These are phyloP conservation scores for Todiramphus saurophagus DNA, from an alignment of 2,113 vertebrate species.

Conservation along the genomic window DNA sequence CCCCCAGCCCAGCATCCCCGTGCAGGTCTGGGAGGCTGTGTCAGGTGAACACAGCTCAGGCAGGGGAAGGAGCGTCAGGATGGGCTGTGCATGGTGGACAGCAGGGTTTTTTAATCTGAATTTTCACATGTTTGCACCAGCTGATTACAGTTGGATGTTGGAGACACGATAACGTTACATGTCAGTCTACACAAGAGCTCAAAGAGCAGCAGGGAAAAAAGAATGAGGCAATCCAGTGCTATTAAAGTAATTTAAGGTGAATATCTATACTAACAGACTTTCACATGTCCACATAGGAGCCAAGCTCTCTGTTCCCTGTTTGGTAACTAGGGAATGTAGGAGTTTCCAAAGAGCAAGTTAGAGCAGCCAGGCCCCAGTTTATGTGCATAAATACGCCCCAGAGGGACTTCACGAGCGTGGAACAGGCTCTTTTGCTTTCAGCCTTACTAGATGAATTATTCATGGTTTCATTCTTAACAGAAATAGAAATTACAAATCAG, in stretches of 20 bases:
- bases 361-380: constrained; percentile 30
- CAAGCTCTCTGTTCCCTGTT: not conserved
- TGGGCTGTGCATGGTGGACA: not conserved
- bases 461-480: constrained; percentile 57
- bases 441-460: constrained; percentile 21
- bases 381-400: constrained; percentile 5
- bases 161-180: not conserved
- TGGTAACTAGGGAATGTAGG: not conserved
- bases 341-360: constrained; percentile 19
- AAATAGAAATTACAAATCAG: constrained; percentile 18
- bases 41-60: not conserved
- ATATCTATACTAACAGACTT: not conserved
- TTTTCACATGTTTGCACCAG: not conserved
- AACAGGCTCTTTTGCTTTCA: constrained; percentile 17
- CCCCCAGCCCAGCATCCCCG: fast-evolving
- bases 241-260: constrained; percentile 4
- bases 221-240: not conserved
- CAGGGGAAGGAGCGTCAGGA: fast-evolving
- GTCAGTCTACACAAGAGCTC: not conserved
- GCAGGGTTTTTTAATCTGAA: not conserved
- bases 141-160: not conserved
- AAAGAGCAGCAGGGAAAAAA: not conserved
- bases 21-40: not conserved
- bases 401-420: not conserved
- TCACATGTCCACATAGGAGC: not conserved